Evolutionary conservation across 1,140 invertebrate genomes (phyloP).

Genomic region (Brachionus sp.): DNA sequence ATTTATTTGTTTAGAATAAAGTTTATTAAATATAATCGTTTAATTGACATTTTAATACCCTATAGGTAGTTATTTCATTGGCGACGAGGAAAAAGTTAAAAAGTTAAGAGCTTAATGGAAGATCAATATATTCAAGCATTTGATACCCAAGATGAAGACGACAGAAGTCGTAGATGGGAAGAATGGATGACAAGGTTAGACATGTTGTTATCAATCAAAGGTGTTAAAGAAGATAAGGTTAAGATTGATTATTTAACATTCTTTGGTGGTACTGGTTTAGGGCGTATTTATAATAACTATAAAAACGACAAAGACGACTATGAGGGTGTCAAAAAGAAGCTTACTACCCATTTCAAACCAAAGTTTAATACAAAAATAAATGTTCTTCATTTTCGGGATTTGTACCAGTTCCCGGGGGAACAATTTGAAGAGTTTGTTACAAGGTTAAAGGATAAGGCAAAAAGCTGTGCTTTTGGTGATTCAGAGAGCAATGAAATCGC

Average conservation of each 20-base stretch:
- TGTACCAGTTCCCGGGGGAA: neutral
- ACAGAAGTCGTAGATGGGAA: constrained; percentile 14
- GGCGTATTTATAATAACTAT: neutral
- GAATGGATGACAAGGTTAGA: constrained; percentile 1
- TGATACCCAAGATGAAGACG: constrained; percentile 1
- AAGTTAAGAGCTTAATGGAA: neutral
- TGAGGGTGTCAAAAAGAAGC: neutral
- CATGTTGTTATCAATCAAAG: neutral
- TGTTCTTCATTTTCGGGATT: neutral
- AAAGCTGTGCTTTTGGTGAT: neutral
- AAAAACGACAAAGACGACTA: neutral
- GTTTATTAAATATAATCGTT: neutral
- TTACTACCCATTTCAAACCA: neutral
- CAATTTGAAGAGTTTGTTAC: neutral
- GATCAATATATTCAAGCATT: neutral
- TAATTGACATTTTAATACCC: neutral
- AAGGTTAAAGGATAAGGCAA: constrained; percentile 9
- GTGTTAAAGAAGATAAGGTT: neutral
- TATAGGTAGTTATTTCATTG: neutral
- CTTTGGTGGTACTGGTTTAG: neutral
- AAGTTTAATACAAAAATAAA: neutral
- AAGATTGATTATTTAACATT: constrained; percentile 8
- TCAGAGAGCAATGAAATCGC: neutral
- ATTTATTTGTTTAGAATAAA: neutral
- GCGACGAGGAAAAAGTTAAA: constrained; percentile 17